Evolutionary conservation across 1,140 invertebrate genomes (phyloP), one percentile per base, ranked within the genome.

Genomic region (Helicoverpa armigera): DNA sequence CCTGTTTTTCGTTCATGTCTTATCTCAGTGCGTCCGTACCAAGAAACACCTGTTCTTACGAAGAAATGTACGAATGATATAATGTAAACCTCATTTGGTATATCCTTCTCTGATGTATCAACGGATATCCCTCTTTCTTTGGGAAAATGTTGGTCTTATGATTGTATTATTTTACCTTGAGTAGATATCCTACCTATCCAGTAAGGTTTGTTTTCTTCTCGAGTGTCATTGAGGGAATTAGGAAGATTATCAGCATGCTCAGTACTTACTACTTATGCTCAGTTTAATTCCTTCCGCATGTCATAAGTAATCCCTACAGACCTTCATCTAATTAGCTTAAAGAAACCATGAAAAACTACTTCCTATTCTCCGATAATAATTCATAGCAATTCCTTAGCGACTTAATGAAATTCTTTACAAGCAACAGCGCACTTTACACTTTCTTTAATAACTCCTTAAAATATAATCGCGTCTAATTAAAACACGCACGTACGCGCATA

Each of bases 1-100:
- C 1, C 35, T 43, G 35, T 7, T 5, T 9, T 43, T 43, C 35
- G 35, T 43, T 43, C 23, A 35, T 13, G 13, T 63, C 60, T 63
- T 63, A 63, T 14, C 12, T 13, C 29, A 63, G 31, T 63, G 29
- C 31, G 60, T 63, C 29, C 12, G 29, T 63, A 7, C n/a, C 31
- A 7, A 23, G 48, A 11, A 69, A 69, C 65, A 69, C 16, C 65
- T 69, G 65, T 69, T 69, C 29, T 13, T 18, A 69, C 65, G 51
- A n/a, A 31, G 51, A n/a, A 31, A 16, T 18, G 56, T 11, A 9
- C 10, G 18, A 23, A 23, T 58, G 16, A 58, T 58, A 16, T 16
- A 58, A 58, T 58, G 56, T 23, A 2, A 58, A 16, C 18, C 9
- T 16, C 5, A 18, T 58, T 58, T 23, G 16, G 54, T 56, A n/a